phyloP scores from a whole-genome alignment of 2,113 vertebrate genomes.

The Nothobranchius furzeri region DNA sequence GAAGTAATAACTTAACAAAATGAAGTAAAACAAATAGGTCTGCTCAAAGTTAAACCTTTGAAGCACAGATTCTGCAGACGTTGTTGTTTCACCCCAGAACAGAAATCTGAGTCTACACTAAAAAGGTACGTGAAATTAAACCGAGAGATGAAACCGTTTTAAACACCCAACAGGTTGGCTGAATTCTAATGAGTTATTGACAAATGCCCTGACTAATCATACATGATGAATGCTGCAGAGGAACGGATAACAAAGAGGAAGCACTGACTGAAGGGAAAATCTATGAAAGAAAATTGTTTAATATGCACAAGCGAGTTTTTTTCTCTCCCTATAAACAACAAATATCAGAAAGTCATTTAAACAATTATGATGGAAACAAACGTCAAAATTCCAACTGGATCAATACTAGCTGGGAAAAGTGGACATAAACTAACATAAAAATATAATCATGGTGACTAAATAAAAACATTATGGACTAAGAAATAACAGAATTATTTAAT shows the following conservation, averaged over 20 bases:
- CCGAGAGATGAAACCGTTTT: not conserved
- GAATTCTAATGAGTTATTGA: conserved; percentile 3
- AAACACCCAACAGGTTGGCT: not conserved
- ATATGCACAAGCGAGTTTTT: not conserved
- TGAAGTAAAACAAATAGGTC: too few species aligned
- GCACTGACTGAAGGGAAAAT: not conserved
- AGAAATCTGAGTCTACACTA: not conserved
- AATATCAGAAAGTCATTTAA: not conserved
- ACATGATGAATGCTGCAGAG: not conserved
- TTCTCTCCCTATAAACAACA: not conserved
- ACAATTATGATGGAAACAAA: not conserved
- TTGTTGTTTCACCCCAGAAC: not conserved
- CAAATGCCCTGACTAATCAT: not conserved
- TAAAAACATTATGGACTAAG: too few species aligned
- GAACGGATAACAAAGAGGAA: not conserved
- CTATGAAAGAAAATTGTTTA: not conserved
- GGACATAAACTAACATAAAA: too few species aligned
- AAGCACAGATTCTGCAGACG: not conserved
- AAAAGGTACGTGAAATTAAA: not conserved
- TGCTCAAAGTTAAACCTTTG: not conserved
- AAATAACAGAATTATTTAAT: too few species aligned
- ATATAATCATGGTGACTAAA: too few species aligned
- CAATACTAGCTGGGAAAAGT: too few species aligned
- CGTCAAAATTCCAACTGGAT: not conserved
- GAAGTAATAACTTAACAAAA: too few species aligned